A percentile compares a stretch with the other conserved stretches of the same genome.
Conservation (phyloP, 35 echinoderm and acorn worm species). For the Chiridota heheva region DNA sequence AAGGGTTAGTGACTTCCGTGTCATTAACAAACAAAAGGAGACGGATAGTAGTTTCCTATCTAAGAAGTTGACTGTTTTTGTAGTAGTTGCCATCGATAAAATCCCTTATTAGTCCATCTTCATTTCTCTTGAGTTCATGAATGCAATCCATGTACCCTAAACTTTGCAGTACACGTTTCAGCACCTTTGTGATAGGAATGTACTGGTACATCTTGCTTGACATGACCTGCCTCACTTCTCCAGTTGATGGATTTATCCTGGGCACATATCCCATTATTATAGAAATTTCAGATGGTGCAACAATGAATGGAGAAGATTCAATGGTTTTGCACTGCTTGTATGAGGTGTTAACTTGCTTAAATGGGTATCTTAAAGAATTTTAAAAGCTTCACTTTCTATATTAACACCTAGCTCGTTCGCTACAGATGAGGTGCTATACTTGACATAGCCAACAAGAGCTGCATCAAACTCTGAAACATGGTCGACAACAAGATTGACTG, state of each 20-base stretch:
- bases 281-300: neutral
- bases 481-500: conserved; percentile 35
- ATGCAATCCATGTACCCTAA: conserved; percentile 7
- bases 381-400: conserved; percentile 3
- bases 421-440: conserved; percentile 6
- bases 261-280: conserved; percentile 31
- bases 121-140: neutral
- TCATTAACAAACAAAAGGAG: conserved; percentile 19
- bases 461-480: conserved; percentile 20
- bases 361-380: conserved; percentile 1
- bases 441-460: conserved; percentile 20
- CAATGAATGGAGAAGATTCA: conserved; percentile 8
- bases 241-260: neutral
- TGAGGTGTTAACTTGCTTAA: neutral
- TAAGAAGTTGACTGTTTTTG: neutral
- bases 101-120: neutral
- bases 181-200: conserved; percentile 1
- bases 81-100: neutral
- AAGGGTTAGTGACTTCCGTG: conserved; percentile 28
- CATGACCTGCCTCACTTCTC: conserved; percentile 14
- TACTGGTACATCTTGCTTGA: neutral
- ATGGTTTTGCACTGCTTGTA: neutral
- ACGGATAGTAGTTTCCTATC: neutral
- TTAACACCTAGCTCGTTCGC: conserved; percentile 11
- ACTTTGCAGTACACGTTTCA: conserved; percentile 6